Evolutionary conservation across 2,888 invertebrate species (phyloP).

Genomic region (Celastrina argiolus): DNA sequence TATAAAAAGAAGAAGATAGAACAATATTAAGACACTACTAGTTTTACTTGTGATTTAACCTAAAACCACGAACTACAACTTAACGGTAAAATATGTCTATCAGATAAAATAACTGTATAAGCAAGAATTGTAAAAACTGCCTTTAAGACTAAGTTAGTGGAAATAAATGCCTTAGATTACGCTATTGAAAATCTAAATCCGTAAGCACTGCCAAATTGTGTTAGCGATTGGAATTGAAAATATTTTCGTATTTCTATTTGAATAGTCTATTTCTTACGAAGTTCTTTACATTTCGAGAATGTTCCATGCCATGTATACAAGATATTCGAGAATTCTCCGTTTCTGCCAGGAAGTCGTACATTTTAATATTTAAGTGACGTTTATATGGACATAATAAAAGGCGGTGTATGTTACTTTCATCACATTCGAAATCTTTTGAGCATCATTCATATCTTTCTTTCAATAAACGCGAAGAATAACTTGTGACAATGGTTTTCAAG

Average conservation of each 20-base stretch:
- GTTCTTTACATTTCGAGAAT: neutral
- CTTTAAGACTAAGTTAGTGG: neutral
- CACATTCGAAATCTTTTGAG: neutral
- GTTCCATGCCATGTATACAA: neutral
- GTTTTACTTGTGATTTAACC: no score
- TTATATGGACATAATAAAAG: neutral
- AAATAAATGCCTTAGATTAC: neutral
- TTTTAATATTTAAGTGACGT: neutral
- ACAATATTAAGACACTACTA: no score
- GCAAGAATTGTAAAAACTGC: no score
- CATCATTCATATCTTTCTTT: neutral
- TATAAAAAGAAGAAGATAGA: no score
- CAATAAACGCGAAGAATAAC: neutral
- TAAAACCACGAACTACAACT: no score
- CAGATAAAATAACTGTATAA: no score
- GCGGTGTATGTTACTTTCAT: neutral
- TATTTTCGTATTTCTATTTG: neutral
- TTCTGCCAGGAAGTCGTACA: neutral
- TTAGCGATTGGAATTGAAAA: neutral
- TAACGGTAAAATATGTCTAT: no score
- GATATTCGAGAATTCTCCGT: neutral
- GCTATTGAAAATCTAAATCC: constrained; percentile 4
- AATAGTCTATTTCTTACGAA: neutral
- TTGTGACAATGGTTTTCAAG: neutral
- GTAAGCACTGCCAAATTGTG: neutral